Evolutionary conservation across 2,888 invertebrate species (phyloP).

Genomic region (Pediacus dermestoides): DNA sequence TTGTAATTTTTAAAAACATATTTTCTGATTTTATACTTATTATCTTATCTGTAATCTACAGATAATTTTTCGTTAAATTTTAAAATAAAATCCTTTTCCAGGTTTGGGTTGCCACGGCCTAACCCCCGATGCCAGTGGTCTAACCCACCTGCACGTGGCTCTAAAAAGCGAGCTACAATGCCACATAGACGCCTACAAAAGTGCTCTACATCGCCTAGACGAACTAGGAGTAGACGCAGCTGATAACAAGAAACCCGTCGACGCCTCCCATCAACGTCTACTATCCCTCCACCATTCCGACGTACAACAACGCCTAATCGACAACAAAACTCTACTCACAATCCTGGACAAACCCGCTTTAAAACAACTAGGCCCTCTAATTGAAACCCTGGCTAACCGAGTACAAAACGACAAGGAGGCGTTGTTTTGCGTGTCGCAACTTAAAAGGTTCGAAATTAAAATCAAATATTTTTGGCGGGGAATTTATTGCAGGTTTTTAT

Average conservation of each 20-base stretch:
- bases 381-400: slow-evolving; percentile 67
- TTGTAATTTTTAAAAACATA: too few relatives aligned
- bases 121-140: slow-evolving; percentile 60
- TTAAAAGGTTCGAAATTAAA: slow-evolving; percentile 50
- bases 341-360: slow-evolving; percentile 78
- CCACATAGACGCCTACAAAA: slow-evolving; percentile 82
- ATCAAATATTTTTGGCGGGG: not conserved
- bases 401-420: slow-evolving; percentile 91
- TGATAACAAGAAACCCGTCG: slow-evolving; percentile 60
- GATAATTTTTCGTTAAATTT: not conserved
- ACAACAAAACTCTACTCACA: slow-evolving; percentile 85
- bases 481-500: slow-evolving; percentile 10
- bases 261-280: slow-evolving; percentile 85
- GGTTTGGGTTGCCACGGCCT: slow-evolving; percentile 83
- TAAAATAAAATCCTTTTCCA: slow-evolving; percentile 41
- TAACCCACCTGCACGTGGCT: slow-evolving; percentile 77
- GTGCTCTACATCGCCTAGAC: slow-evolving; percentile 81
- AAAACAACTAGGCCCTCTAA: slow-evolving; percentile 68
- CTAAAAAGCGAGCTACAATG: slow-evolving; percentile 79
- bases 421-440: slow-evolving; percentile 66
- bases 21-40: too few relatives aligned
- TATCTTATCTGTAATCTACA: too few relatives aligned
- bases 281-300: slow-evolving; percentile 79
- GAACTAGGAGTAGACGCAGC: slow-evolving; percentile 61
- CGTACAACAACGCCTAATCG: slow-evolving; percentile 85